These are phyloP conservation scores for Hypomecis atomaria DNA, from an alignment of 2,888 invertebrate genomes.

Conservation along the genomic window DNA sequence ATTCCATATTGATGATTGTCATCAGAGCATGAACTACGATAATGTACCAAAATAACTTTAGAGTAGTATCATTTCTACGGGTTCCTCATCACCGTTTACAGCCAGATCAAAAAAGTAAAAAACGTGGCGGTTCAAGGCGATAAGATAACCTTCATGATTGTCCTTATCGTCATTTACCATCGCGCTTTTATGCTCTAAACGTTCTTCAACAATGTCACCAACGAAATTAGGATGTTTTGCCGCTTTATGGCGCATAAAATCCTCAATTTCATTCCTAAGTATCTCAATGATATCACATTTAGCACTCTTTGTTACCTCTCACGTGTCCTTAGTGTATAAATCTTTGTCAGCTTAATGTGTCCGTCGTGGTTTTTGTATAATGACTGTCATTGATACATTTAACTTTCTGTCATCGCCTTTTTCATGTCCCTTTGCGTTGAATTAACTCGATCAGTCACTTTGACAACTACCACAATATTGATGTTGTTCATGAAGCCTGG, in stretches of 20 bases:
- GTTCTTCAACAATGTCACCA: constrained; percentile 58
- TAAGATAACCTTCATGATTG: constrained; percentile 77
- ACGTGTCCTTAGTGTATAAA: constrained; percentile 41
- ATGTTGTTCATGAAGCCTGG: neutral
- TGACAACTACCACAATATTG: constrained; percentile 8
- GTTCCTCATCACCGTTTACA: constrained; percentile 66
- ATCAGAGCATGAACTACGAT: constrained; percentile 14
- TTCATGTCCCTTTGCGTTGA: constrained; percentile 25
- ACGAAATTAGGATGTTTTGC: constrained; percentile 55
- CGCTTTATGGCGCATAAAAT: constrained; percentile 35
- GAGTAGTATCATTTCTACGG: constrained; percentile 59
- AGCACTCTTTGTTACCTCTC: constrained; percentile 28
- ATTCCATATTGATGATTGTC: neutral
- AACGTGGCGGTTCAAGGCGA: constrained; percentile 74
- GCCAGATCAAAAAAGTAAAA: constrained; percentile 65
- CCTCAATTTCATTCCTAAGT: constrained; percentile 33
- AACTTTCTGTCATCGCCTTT: constrained; percentile 37
- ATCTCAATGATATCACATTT: constrained; percentile 24
- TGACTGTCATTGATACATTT: constrained; percentile 40
- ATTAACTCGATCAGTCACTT: constrained; percentile 12
- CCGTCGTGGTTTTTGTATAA: constrained; percentile 43
- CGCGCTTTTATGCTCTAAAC: constrained; percentile 62
- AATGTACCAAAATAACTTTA: constrained; percentile 42
- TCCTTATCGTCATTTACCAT: constrained; percentile 67
- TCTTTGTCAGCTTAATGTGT: constrained; percentile 41